These are phyloP conservation scores for Dendropsophus ebraccatus DNA, from an alignment of 2,113 vertebrate genomes.

Conservation along the genomic window DNA sequence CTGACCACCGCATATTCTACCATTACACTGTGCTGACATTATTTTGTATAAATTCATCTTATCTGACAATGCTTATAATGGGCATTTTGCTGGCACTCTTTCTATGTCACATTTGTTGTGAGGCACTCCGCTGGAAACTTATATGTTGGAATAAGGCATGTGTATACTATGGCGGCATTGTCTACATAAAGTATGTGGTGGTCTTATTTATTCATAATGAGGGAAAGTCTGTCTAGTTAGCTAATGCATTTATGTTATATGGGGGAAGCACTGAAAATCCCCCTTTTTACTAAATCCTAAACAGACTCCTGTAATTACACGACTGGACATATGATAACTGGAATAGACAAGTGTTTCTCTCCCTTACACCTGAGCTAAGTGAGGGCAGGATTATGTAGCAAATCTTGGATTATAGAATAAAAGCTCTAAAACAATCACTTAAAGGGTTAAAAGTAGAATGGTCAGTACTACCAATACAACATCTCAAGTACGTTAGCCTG, in stretches of 20 bases:
- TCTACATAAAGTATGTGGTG: neutral
- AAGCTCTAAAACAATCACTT: neutral
- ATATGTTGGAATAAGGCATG: neutral
- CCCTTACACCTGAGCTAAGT: neutral
- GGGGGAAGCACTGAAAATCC: neutral
- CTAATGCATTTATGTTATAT: neutral
- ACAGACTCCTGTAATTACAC: too few species aligned
- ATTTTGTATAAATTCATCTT: neutral
- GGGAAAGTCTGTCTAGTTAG: neutral
- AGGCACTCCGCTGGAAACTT: neutral
- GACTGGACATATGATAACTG: too few species aligned
- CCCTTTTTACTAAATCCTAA: too few species aligned
- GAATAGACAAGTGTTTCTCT: too few species aligned
- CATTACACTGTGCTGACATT: too few species aligned
- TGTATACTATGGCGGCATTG: neutral
- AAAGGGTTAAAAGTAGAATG: neutral
- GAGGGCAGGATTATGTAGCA: neutral
- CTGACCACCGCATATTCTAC: too few species aligned
- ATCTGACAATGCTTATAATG: neutral
- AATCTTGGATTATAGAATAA: too few species aligned
- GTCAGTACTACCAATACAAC: neutral
- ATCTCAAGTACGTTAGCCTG: neutral
- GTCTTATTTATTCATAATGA: neutral
- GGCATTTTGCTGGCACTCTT: neutral
- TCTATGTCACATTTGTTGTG: neutral